phyloP scores from a whole-genome alignment of 2,888 invertebrate species.

The Rhaphigaster nebulosa region DNA sequence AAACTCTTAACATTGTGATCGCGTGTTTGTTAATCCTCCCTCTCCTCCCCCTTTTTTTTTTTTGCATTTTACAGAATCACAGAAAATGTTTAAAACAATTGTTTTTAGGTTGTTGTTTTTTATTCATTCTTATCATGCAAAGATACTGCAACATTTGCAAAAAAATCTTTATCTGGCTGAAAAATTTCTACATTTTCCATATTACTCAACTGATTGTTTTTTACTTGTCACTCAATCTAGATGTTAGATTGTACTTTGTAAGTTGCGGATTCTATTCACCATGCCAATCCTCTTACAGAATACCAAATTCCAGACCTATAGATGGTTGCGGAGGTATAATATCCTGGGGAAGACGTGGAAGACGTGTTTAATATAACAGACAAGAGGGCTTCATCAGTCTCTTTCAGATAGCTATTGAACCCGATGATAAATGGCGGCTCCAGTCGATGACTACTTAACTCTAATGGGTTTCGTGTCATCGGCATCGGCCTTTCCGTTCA shows the following conservation, averaged over 20 bases:
- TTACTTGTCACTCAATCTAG: neutral
- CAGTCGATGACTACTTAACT: slow-evolving; percentile 27
- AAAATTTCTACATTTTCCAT: neutral
- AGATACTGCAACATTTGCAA: too few species aligned
- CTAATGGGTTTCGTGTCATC: slow-evolving; percentile 37
- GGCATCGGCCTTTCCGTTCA: neutral
- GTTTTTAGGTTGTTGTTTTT: too few species aligned
- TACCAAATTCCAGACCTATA: neutral
- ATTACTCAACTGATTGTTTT: neutral
- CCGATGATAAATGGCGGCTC: neutral
- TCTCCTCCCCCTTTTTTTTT: too few species aligned
- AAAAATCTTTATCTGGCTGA: too few species aligned
- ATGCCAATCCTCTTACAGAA: neutral
- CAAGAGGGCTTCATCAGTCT: slow-evolving; percentile 44
- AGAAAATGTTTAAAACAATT: too few species aligned
- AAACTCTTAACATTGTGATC: too few species aligned
- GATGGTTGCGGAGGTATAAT: neutral
- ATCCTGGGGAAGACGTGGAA: neutral
- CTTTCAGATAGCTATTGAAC: slow-evolving; percentile 26
- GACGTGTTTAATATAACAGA: slow-evolving; percentile 24
- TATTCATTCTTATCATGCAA: too few species aligned
- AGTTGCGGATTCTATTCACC: neutral
- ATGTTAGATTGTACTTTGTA: neutral
- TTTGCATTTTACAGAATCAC: too few species aligned
- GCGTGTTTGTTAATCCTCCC: too few species aligned